Base-by-base conservation (phyloP, 2,888 invertebrate genomes). In the Tigriopus californicus region DNA sequence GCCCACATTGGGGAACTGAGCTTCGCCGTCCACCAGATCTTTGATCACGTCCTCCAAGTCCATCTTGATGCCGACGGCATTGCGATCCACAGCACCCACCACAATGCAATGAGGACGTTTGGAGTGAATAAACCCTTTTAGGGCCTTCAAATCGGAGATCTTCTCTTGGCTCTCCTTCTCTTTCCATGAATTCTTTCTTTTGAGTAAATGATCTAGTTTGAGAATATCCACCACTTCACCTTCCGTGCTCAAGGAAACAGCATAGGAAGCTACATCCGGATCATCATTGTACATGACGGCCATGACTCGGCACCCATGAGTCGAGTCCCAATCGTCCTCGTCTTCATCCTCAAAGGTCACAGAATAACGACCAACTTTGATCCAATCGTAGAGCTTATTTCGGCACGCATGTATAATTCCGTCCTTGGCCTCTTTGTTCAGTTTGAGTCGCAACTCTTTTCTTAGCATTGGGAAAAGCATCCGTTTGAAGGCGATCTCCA, bases 71-170 rank as follows among this genome's bases (percentile, higher is more conserved):
- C 80, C 83, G 60, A 83, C 70, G 0, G 90, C 89, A 66, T 89
- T 89, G 3, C 90, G 77, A 0, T 88, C 89, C 70, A 95, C 95
- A 0, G 89, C 92, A 10, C 89, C 85, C 15, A 94, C 79, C 0
- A 82, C 85, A 25, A 99, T 80, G 13, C 91, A 85, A 71, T 98
- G 97, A 0, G 98, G 98, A 67, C 88, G 90, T 71, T 92, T 91
- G 22, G 79, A 79, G 1, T 79, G 74, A 57, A 99, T 86, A 67
- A 98, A 94, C 65, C 88, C 82, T 63, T 77, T 78, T 47, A 89
- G 65, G 33, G 79, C 80, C 13, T 76, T 68, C 56, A 87, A 66
- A 70, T 87, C 87, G 0, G 78, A 74, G 67, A 81, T 76, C 66
- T 80, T 82, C 62, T 78, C 74, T 4, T 75, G 66, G 65, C 82